A percentile compares a stretch with the other conserved stretches of the same genome.
Conservation (phyloP, 2,888 invertebrate species). For the Mythimna lalbum region DNA sequence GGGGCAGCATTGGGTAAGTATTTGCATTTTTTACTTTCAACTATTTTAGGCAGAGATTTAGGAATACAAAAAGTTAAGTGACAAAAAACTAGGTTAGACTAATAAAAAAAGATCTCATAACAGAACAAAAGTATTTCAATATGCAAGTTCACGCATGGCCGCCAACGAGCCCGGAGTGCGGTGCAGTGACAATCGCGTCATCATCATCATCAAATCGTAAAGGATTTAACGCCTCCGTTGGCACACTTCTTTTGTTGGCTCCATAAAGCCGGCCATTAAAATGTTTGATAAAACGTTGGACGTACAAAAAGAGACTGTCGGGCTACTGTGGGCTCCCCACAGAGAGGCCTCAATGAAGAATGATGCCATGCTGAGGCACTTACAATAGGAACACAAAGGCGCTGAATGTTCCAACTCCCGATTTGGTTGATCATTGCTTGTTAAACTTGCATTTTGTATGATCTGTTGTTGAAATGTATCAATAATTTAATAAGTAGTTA, state of each 20-base stretch:
- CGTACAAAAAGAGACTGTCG: constrained; percentile 87
- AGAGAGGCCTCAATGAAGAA: constrained; percentile 82
- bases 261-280: constrained; percentile 90
- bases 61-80: constrained; percentile 30
- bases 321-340: constrained; percentile 88
- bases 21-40: constrained; percentile 26
- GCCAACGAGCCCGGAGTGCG: constrained; percentile 74
- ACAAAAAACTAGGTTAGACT: constrained; percentile 31
- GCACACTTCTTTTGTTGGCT: constrained; percentile 90
- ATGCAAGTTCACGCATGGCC: constrained; percentile 75
- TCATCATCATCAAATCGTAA: constrained; percentile 89
- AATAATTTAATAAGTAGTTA: constrained; percentile 60
- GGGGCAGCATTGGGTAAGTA: constrained; percentile 66
- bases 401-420: constrained; percentile 75
- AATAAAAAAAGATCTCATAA: constrained; percentile 52
- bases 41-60: neutral
- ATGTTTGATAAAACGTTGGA: constrained; percentile 89
- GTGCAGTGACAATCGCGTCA: constrained; percentile 87
- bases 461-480: constrained; percentile 62
- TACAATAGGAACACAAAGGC: constrained; percentile 76
- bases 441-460: constrained; percentile 71
- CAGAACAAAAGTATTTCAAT: constrained; percentile 65
- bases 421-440: constrained; percentile 78
- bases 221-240: constrained; percentile 91
- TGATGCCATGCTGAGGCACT: constrained; percentile 84